Conservation (phyloP, 2,888 invertebrate genomes). For the Drosophila atripex region DNA sequence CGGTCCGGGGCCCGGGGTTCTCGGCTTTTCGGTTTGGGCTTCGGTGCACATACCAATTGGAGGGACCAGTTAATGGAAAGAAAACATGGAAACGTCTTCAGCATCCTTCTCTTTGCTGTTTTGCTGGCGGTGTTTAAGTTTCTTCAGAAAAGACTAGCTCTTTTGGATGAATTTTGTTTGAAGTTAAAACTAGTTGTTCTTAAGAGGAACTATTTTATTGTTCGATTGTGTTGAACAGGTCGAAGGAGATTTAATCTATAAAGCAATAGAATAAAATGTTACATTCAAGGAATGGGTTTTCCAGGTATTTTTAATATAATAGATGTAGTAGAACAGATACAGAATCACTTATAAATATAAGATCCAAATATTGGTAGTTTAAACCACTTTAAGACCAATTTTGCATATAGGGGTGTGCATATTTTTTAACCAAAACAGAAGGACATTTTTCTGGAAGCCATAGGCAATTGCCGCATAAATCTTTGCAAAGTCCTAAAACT, state of each 20-base stretch:
- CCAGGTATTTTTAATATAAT: too few relatives aligned
- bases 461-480: slow-evolving; percentile 11
- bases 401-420: too few relatives aligned
- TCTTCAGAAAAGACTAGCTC: background rate
- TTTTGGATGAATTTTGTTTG: background rate
- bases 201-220: too few relatives aligned
- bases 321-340: too few relatives aligned
- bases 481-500: slow-evolving; percentile 7
- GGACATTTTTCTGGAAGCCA: background rate
- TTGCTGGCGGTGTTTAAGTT: background rate
- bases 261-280: too few relatives aligned
- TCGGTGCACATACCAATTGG: background rate
- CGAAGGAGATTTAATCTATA: too few relatives aligned
- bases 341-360: too few relatives aligned
- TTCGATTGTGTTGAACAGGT: too few relatives aligned
- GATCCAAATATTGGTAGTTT: too few relatives aligned
- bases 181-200: too few relatives aligned
- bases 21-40: background rate
- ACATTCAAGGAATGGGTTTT: too few relatives aligned
- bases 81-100: slow-evolving; percentile 15
- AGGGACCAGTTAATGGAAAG: slow-evolving; percentile 12
- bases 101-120: background rate
- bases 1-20: background rate
- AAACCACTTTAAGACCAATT: too few relatives aligned
- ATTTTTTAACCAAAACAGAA: background rate